A percentile compares a stretch with the other conserved stretches of the same genome.
These are phyloP conservation scores for Drosophila acutilabella DNA, from an alignment of 2,888 invertebrate genomes.

Conservation along the genomic window DNA sequence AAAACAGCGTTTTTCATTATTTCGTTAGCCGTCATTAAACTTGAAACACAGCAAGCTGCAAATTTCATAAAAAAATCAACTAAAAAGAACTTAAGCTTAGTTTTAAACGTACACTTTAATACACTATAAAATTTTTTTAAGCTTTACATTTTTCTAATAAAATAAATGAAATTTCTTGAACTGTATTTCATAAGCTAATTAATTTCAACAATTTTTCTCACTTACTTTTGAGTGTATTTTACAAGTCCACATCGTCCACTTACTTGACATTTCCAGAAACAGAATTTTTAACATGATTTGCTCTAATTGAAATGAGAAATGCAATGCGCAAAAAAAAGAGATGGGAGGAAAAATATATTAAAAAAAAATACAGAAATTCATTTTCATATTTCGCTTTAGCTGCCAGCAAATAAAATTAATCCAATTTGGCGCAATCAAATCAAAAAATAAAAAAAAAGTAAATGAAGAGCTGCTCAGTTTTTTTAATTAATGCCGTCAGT, in stretches of 20 bases:
- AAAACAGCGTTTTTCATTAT: slow-evolving; percentile 1
- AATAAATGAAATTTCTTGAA: too few relatives aligned
- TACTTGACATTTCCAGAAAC: slow-evolving; percentile 36
- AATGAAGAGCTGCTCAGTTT: slow-evolving; percentile 39
- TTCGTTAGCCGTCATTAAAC: slow-evolving; percentile 1
- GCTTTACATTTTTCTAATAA: too few relatives aligned
- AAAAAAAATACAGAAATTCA: slow-evolving; percentile 43
- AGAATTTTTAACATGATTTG: slow-evolving; percentile 47
- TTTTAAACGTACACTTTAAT: not conserved
- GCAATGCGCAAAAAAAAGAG: slow-evolving; percentile 44
- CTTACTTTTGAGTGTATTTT: too few relatives aligned
- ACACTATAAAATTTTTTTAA: not conserved
- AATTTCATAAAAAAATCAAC: not conserved
- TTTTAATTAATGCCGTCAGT: slow-evolving; percentile 53
- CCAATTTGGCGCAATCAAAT: slow-evolving; percentile 66
- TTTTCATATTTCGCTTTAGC: slow-evolving; percentile 60
- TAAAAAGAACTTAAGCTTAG: not conserved
- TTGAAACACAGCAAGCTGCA: not conserved
- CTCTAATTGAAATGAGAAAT: slow-evolving; percentile 75
- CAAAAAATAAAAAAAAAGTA: slow-evolving; percentile 24
- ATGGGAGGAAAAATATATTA: slow-evolving; percentile 23
- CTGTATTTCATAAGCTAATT: too few relatives aligned
- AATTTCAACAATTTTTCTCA: too few relatives aligned
- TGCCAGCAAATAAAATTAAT: slow-evolving; percentile 40
- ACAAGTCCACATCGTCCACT: not conserved